Conservation (phyloP, 2,888 invertebrate genomes). For the Caenorhabditis japonica region DNA sequence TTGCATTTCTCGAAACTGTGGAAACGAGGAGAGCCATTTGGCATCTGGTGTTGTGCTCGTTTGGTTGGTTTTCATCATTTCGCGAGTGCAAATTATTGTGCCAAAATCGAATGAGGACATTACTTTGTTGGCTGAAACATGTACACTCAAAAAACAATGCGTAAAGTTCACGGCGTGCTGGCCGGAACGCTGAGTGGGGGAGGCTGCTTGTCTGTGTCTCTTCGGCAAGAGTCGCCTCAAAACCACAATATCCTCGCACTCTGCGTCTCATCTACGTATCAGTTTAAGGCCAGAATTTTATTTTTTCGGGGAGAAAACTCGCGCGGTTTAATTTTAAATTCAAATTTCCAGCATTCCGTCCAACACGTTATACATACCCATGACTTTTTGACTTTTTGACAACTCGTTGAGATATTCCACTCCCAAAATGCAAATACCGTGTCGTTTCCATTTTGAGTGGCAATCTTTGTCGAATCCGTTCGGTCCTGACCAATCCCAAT, state of each 20-base stretch:
- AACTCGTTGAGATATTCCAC: conserved; percentile 36
- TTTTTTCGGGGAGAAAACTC: no score
- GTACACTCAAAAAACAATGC: no score
- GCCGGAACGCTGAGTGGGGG: no score
- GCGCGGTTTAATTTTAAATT: no score
- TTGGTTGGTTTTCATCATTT: conserved; percentile 30
- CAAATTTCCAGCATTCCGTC: no score
- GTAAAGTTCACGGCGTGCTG: no score
- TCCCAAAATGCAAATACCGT: conserved; percentile 43
- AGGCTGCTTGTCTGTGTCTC: no score
- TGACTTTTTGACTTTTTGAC: conserved; percentile 1
- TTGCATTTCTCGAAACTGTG: conserved; percentile 46
- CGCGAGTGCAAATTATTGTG: conserved; percentile 33
- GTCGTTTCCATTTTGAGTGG: conserved; percentile 41
- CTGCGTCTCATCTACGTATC: no score
- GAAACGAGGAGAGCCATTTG: conserved; percentile 25
- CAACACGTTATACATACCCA: conserved; percentile 22
- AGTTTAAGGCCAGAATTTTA: no score
- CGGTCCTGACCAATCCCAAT: conserved; percentile 36
- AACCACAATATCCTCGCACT: no score
- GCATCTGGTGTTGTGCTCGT: conserved; percentile 11
- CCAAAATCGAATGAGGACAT: conserved; percentile 43
- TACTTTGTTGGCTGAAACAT: conserved; percentile 38
- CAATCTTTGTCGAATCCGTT: conserved; percentile 27
- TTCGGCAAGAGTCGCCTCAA: no score